These are phyloP conservation scores for Tinea trinotella DNA, from an alignment of 2,888 invertebrate genomes.

Conservation along the genomic window DNA sequence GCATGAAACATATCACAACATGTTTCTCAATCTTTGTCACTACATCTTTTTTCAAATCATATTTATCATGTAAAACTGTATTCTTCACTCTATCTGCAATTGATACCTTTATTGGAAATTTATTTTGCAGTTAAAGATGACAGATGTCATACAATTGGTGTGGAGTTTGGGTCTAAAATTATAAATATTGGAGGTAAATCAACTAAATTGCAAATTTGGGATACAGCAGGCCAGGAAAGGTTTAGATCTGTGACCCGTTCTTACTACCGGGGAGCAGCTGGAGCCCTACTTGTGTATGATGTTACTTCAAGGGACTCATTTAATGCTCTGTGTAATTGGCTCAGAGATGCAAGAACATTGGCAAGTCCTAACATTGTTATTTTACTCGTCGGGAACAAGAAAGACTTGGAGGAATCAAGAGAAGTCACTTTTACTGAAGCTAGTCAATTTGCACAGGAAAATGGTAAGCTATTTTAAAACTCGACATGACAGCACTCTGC, in stretches of 20 bases:
- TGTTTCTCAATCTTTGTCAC: too few species aligned
- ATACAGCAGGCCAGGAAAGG: constrained; percentile 97
- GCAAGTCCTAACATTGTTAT: constrained; percentile 88
- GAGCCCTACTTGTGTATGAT: constrained; percentile 92
- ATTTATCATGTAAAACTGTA: too few species aligned
- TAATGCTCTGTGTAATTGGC: constrained; percentile 90
- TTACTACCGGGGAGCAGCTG: constrained; percentile 90
- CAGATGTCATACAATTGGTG: constrained; percentile 88
- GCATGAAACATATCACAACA: too few species aligned
- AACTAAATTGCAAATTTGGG: constrained; percentile 87
- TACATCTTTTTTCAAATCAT: too few species aligned
- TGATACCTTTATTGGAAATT: too few species aligned
- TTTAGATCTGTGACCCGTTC: constrained; percentile 94
- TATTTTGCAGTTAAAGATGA: constrained; percentile 80
- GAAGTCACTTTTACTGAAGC: constrained; percentile 89
- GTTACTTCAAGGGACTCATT: constrained; percentile 94
- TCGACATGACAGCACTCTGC: too few species aligned
- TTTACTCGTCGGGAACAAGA: constrained; percentile 86
- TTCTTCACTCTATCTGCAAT: too few species aligned
- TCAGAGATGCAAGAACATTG: constrained; percentile 83
- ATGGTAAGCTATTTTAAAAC: constrained; percentile 67
- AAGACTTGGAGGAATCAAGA: constrained; percentile 83
- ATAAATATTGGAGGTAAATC: constrained; percentile 86
- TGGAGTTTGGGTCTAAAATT: constrained; percentile 90
- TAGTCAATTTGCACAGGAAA: constrained; percentile 87